Percentiles rank a stretch among this genome's conserved stretches.
phyloP scores from a whole-genome alignment of 1,140 invertebrate species.

The Adelges cooleyi region DNA sequence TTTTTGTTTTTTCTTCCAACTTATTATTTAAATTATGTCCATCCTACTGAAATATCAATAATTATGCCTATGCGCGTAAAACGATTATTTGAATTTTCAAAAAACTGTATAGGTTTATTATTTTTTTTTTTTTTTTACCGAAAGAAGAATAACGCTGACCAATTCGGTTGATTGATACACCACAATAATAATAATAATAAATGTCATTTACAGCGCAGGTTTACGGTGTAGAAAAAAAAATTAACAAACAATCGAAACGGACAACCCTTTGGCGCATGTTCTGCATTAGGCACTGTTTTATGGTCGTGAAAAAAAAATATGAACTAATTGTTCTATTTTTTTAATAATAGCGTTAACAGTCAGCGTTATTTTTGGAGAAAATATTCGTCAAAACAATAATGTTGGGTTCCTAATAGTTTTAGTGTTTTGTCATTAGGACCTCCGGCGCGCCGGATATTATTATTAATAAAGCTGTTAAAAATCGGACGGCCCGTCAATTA shows the following conservation, averaged over 20 bases:
- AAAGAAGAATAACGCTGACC: conserved; percentile 4
- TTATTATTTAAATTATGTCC: too few species aligned
- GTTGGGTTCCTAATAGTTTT: background rate
- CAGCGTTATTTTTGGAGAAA: background rate
- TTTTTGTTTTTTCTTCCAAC: too few species aligned
- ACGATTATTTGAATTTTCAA: background rate
- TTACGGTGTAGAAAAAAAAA: background rate
- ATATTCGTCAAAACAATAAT: background rate
- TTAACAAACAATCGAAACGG: background rate
- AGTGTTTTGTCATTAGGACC: conserved; percentile 2
- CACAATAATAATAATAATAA: background rate
- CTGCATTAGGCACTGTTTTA: too few species aligned
- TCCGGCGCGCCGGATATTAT: conserved; percentile 14
- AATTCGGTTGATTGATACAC: background rate
- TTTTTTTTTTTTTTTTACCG: background rate
- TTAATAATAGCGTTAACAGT: background rate
- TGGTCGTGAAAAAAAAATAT: too few species aligned
- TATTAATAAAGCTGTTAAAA: conserved; percentile 16
- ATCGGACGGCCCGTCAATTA: conserved; percentile 19
- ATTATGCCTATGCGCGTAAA: background rate
- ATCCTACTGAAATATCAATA: too few species aligned
- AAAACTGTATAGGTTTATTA: too few species aligned
- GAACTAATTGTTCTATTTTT: background rate
- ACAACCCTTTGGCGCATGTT: background rate
- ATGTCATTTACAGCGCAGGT: background rate